These are phyloP conservation scores for Aphelenchoides besseyi DNA, from an alignment of 1,140 invertebrate species.

Conservation along the genomic window DNA sequence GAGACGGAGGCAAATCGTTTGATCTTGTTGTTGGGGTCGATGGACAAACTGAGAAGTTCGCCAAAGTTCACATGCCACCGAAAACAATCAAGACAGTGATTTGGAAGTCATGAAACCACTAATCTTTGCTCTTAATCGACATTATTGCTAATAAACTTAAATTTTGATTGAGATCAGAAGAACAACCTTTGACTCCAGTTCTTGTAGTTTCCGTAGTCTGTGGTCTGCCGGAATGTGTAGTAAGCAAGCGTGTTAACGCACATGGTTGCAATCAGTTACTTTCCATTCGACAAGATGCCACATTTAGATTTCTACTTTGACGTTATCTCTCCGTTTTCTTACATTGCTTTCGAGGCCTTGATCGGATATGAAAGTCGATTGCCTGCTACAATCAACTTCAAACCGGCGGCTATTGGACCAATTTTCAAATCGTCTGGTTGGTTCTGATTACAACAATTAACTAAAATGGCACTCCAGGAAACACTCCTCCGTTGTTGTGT, in stretches of 20 bases:
- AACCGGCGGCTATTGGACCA: not conserved
- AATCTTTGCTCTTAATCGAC: not conserved
- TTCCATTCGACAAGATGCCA: too few species aligned
- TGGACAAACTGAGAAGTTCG: not conserved
- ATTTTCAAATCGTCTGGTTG: slow-evolving; percentile 13
- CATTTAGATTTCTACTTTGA: slow-evolving; percentile 11
- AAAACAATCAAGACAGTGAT: not conserved
- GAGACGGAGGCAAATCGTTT: not conserved
- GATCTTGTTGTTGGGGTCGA: not conserved
- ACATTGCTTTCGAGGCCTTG: slow-evolving; percentile 11
- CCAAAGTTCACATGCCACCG: not conserved
- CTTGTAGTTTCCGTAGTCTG: too few species aligned
- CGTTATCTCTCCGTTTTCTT: slow-evolving; percentile 10
- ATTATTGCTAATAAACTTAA: not conserved
- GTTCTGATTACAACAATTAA: not conserved
- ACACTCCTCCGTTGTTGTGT: not conserved
- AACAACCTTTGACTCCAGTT: too few species aligned
- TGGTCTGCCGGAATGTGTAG: too few species aligned
- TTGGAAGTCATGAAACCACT: not conserved
- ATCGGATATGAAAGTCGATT: slow-evolving; percentile 13
- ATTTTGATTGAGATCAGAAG: not conserved
- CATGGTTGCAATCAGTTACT: too few species aligned
- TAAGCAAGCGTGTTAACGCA: too few species aligned
- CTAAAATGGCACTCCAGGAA: not conserved
- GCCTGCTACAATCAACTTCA: slow-evolving; percentile 12